Evolutionary conservation across 1,140 invertebrate species (phyloP).

Genomic region (Battus philenor): DNA sequence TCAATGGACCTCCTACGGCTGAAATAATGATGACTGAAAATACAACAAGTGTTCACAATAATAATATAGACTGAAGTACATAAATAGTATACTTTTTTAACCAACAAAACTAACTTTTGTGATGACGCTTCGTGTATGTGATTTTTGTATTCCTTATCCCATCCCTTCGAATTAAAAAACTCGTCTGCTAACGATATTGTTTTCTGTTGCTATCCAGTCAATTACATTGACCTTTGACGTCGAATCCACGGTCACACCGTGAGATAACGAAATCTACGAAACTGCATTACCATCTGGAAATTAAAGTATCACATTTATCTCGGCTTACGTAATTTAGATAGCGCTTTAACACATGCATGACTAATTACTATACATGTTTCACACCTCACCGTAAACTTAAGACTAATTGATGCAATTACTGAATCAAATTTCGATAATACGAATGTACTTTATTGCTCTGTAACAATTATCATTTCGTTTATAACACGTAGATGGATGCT

Average conservation of each 20-base stretch:
- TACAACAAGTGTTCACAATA: no score
- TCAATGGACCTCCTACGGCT: no score
- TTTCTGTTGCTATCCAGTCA: slow-evolving; percentile 6
- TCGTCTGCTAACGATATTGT: not conserved
- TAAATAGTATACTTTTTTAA: no score
- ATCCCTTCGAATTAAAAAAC: no score
- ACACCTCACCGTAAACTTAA: slow-evolving; percentile 19
- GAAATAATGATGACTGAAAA: no score
- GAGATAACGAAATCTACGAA: slow-evolving; percentile 11
- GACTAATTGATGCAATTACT: slow-evolving; percentile 25
- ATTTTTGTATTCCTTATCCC: no score
- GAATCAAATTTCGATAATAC: slow-evolving; percentile 4
- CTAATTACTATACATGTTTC: slow-evolving; percentile 23
- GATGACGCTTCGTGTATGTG: no score
- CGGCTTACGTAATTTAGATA: slow-evolving; percentile 14
- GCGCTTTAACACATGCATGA: slow-evolving; percentile 12
- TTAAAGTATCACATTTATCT: slow-evolving; percentile 9
- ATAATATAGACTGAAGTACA: no score
- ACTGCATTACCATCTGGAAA: slow-evolving; percentile 9
- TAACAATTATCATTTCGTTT: slow-evolving; percentile 5
- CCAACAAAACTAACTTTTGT: no score
- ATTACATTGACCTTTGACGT: slow-evolving; percentile 13
- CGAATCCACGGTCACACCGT: not conserved
- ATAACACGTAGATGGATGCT: not conserved
- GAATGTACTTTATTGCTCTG: slow-evolving; percentile 4